Evolutionary conservation across 2,113 vertebrate genomes (phyloP), one percentile per base, ranked within the genome.

Genomic region (Stegostoma tigrinum): DNA sequence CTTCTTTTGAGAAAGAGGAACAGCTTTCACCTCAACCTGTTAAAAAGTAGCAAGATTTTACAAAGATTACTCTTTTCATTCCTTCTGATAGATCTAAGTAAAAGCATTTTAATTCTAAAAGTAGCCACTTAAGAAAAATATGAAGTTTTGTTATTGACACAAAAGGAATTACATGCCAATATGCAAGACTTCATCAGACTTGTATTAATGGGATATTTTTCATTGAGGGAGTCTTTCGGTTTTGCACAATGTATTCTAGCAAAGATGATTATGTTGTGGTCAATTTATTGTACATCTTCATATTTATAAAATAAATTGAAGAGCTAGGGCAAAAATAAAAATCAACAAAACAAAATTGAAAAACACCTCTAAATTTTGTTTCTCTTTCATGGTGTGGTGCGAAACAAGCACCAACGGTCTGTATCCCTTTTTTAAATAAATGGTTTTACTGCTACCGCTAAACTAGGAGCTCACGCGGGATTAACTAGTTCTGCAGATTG

Each of bases 1-100:
- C 97, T 99, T 99, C 96, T 99, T 99, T 97, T 99, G 99, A 95
- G 99, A 99, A 96, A 99, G 98, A 2, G 99, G 99, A 95, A 99
- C 99, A 0, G 99, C 99, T 97, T 99, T 99, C 67, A 99, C 99
- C 97, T 99, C 99, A 96, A 99, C 99, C 99, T 99, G 96, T 5
- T 95, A 96, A 95, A 86, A 19, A 96, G 48, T 5, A 52, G 15
- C 78, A 66, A 64, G 30, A 91, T 21, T 91, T 34, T 91, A 66
- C 19, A 91, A 4, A 91, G 61, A n/a, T 10, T 5, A n/a, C 27
- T 89, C 30, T 72, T 34, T 10, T 72, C 2, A 1, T 64, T 91
- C 1, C n/a, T 19, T 61, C n/a, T 91, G 89, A 34, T 91, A 61
- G 55, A 7, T 45, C 45, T 45, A 45, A 17, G 64, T 2, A 34